A percentile compares a stretch with the other conserved stretches of the same genome.
Conservation (phyloP, 2,113 vertebrate genomes). For the Ahaetulla prasina region DNA sequence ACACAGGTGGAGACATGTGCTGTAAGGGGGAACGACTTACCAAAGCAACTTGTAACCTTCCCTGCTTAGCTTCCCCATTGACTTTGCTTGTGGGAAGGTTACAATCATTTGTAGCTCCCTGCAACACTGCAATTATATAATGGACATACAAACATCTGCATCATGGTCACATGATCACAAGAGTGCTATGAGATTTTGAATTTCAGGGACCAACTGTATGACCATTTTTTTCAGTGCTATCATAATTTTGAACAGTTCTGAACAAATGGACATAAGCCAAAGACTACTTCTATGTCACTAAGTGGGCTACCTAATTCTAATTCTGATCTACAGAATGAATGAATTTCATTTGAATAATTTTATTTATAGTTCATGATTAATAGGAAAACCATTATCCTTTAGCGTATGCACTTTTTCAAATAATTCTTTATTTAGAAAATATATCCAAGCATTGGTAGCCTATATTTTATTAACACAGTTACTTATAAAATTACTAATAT, state of each 20-base stretch:
- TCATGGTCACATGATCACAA: not conserved
- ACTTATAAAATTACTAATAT: not conserved
- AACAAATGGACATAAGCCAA: not conserved
- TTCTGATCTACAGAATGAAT: not conserved
- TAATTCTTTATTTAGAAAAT: not conserved
- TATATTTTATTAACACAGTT: not conserved
- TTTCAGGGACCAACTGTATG: not conserved
- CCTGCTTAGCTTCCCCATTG: not conserved
- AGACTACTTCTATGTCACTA: not conserved
- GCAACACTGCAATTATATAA: not conserved
- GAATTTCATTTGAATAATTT: not conserved
- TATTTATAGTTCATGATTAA: not conserved
- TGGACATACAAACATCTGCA: not conserved
- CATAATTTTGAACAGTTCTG: not conserved
- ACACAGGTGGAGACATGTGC: not conserved
- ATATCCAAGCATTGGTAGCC: not conserved
- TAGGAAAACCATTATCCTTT: not conserved
- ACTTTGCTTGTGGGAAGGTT: not conserved
- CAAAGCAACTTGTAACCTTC: not conserved
- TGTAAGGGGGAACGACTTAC: not conserved
- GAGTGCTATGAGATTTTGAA: not conserved
- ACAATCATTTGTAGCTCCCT: not conserved
- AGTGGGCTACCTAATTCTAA: not conserved
- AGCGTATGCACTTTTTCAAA: not conserved
- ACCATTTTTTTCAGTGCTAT: not conserved